phyloP scores from a whole-genome alignment of 92 coral and sea anemone genomes.

The Bergia sp. region DNA sequence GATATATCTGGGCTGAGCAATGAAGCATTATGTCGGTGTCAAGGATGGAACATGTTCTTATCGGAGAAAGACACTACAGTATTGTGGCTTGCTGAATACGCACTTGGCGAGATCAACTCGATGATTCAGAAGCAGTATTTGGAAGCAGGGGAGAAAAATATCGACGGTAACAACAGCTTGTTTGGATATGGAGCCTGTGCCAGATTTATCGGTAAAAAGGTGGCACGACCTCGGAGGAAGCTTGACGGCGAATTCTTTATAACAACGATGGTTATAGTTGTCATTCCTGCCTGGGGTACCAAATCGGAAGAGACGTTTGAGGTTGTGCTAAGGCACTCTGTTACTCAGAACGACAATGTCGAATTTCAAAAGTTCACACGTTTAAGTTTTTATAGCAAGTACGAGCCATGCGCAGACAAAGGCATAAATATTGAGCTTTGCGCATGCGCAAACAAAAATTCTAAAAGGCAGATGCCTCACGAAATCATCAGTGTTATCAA shows the following conservation, averaged over 20 bases:
- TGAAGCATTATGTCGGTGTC: constrained; percentile 89
- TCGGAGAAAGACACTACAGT: constrained; percentile 53
- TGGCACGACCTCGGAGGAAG: constrained; percentile 77
- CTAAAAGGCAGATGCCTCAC: constrained; percentile 15
- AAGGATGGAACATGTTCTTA: constrained; percentile 81
- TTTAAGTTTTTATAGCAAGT: constrained; percentile 79
- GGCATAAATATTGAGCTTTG: constrained; percentile 82
- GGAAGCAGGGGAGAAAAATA: constrained; percentile 32
- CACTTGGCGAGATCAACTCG: constrained; percentile 85
- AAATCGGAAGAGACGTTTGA: constrained; percentile 81
- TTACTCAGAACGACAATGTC: constrained; percentile 62
- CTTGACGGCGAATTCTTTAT: constrained; percentile 64
- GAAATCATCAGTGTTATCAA: constrained; percentile 49
- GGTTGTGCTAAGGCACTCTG: constrained; percentile 72
- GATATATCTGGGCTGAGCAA: constrained; percentile 70
- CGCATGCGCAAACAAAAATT: constrained; percentile 69
- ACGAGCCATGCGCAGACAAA: constrained; percentile 83
- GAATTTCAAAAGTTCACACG: constrained; percentile 68
- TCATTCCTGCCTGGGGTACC: constrained; percentile 80
- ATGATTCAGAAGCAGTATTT: constrained; percentile 77
- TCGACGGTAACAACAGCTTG: background rate
- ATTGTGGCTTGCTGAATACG: constrained; percentile 89
- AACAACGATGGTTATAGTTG: constrained; percentile 72
- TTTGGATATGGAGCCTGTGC: constrained; percentile 91
- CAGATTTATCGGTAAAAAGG: constrained; percentile 73